Evolutionary conservation across 2,888 invertebrate species (phyloP).

Genomic region (Cosmopolites sordidus): DNA sequence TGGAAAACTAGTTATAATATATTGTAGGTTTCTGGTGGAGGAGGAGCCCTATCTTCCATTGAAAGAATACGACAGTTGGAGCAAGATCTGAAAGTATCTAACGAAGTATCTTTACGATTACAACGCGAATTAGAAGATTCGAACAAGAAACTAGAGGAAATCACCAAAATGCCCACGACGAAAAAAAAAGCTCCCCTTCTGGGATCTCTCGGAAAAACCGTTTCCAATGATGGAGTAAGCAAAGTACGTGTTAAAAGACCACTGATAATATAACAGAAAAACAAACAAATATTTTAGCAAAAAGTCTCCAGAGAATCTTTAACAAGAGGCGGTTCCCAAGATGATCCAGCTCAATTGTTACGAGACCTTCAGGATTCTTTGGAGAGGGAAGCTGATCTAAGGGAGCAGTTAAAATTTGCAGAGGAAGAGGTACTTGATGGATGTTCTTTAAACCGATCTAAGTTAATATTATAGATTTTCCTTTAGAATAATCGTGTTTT

Average conservation of each 20-base stretch:
- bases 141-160: conserved; percentile 55
- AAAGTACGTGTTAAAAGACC: too few relatives aligned
- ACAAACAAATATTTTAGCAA: conserved; percentile 43
- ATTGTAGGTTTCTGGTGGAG: conserved; percentile 51
- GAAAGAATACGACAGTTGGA: conserved; percentile 76
- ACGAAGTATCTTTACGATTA: conserved; percentile 65
- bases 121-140: conserved; percentile 69
- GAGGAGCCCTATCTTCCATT: conserved; percentile 58
- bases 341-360: conserved; percentile 75
- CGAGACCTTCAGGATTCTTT: conserved; percentile 86
- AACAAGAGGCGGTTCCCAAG: conserved; percentile 74
- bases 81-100: conserved; percentile 77
- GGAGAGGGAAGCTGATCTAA: conserved; percentile 88
- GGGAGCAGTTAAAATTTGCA: conserved; percentile 87
- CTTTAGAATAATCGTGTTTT: conserved; percentile 13
- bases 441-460: conserved; percentile 39
- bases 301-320: conserved; percentile 71
- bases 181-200: conserved; percentile 59
- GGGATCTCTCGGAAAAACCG: conserved; percentile 54
- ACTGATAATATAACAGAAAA: background rate
- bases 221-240: conserved; percentile 59
- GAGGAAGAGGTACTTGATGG: conserved; percentile 71
- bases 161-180: conserved; percentile 37
- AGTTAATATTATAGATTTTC: background rate
- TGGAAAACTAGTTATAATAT: too few relatives aligned